phyloP scores from a whole-genome alignment of 1,140 invertebrate genomes.

The Calosoma granatense region DNA sequence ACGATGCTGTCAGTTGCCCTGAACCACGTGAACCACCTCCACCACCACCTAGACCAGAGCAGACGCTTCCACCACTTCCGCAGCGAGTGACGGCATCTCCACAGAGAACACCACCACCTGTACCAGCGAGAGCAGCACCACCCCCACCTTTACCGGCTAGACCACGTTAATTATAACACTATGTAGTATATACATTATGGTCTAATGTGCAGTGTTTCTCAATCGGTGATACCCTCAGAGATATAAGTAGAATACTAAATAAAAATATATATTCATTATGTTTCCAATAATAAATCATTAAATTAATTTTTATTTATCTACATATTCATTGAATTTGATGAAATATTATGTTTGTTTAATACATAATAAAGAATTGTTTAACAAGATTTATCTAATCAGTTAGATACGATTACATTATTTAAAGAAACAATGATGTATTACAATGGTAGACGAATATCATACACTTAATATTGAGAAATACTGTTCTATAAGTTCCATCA shows the following conservation, averaged over 20 bases:
- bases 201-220: background rate
- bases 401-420: too few relatives aligned
- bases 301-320: background rate
- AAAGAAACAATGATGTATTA: too few relatives aligned
- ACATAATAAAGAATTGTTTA: too few relatives aligned
- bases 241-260: background rate
- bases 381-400: too few relatives aligned
- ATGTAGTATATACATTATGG: background rate
- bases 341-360: too few relatives aligned
- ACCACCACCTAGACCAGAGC: conserved; percentile 48
- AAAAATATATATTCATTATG: background rate
- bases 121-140: conserved; percentile 49
- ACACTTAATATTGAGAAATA: too few relatives aligned
- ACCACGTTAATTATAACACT: conserved; percentile 26
- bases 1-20: conserved; percentile 32
- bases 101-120: conserved; percentile 43
- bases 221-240: background rate
- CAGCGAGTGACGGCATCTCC: conserved; percentile 38
- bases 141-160: conserved; percentile 63
- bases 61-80: conserved; percentile 43
- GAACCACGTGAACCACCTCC: conserved; percentile 50
- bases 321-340: too few relatives aligned
- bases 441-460: too few relatives aligned
- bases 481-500: too few relatives aligned
- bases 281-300: background rate